Evolutionary conservation across 1,140 invertebrate species (phyloP).

Genomic region (Drosophila jambulina): DNA sequence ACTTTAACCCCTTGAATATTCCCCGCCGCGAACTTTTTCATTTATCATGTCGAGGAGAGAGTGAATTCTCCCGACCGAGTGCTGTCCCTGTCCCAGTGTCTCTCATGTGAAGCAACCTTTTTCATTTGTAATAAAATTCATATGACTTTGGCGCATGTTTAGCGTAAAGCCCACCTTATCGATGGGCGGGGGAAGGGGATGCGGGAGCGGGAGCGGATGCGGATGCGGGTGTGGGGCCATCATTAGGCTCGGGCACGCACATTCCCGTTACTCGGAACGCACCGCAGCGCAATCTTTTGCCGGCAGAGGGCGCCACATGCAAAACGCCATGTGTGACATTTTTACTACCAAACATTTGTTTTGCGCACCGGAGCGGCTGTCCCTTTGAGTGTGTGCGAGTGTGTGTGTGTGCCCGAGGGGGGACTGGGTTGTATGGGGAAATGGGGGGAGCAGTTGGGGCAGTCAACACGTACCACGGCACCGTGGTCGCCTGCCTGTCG

Average conservation of each 20-base stretch:
- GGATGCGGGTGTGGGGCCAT: constrained; percentile 35
- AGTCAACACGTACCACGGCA: constrained; percentile 75
- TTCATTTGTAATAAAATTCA: constrained; percentile 81
- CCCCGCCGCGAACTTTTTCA: constrained; percentile 37
- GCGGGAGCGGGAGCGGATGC: neutral
- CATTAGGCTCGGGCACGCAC: constrained; percentile 79
- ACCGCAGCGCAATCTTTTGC: neutral
- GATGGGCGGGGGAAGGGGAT: neutral
- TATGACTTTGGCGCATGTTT: constrained; percentile 80
- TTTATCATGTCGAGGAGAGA: constrained; percentile 51
- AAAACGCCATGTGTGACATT: constrained; percentile 82
- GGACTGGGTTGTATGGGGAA: neutral
- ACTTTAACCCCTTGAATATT: constrained; percentile 61
- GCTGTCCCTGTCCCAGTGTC: constrained; percentile 2
- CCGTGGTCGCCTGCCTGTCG: constrained; percentile 53
- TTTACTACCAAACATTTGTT: constrained; percentile 83
- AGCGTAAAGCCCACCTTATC: constrained; percentile 49
- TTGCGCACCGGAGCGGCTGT: constrained; percentile 57
- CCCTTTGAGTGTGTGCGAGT: constrained; percentile 9
- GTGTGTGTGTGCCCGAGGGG: neutral
- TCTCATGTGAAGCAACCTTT: constrained; percentile 60
- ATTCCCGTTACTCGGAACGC: constrained; percentile 37
- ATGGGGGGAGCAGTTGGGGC: constrained; percentile 9
- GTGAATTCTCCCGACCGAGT: constrained; percentile 19
- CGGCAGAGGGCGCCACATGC: constrained; percentile 58